A percentile compares a stretch with the other conserved stretches of the same genome.
Evolutionary conservation across 2,113 vertebrate species (phyloP).

Genomic region (Scortum barcoo): DNA sequence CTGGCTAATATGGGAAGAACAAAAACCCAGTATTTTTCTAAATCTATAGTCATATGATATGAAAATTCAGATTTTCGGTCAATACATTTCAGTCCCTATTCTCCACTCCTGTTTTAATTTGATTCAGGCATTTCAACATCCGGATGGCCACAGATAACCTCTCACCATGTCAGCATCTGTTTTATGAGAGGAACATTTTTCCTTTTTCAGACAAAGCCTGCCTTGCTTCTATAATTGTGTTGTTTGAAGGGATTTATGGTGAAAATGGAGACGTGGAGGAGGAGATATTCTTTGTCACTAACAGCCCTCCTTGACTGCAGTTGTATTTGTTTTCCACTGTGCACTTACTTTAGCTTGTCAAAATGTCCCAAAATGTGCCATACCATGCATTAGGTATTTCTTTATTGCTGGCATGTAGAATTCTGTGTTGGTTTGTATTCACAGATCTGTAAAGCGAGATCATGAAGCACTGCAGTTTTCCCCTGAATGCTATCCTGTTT

Average conservation of each 20-base stretch:
- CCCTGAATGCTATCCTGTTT: conserved; percentile 18
- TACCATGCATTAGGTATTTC: neutral
- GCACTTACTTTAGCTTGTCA: conserved; percentile 11
- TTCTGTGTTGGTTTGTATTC: conserved; percentile 13
- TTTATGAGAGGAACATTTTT: conserved; percentile 62
- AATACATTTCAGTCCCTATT: conserved; percentile 21
- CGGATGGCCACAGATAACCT: conserved; percentile 59
- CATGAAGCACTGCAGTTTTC: conserved; percentile 20
- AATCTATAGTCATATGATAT: conserved; percentile 33
- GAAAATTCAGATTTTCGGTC: conserved; percentile 31
- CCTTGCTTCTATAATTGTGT: conserved; percentile 30
- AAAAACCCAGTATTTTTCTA: conserved; percentile 28
- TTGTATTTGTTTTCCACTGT: conserved; percentile 52
- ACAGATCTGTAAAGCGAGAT: conserved; percentile 34
- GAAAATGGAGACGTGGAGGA: conserved; percentile 51
- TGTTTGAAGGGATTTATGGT: conserved; percentile 52
- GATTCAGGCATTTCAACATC: conserved; percentile 38
- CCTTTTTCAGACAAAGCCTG: conserved; percentile 49
- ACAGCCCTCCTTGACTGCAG: conserved; percentile 21
- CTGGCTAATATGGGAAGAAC: conserved; percentile 11
- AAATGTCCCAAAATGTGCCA: conserved; percentile 18
- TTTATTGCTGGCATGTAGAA: neutral
- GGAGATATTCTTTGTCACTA: conserved; percentile 51
- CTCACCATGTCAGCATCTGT: conserved; percentile 44
- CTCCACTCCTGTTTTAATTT: conserved; percentile 28